Evolutionary conservation across 2,888 invertebrate species (phyloP), one percentile per base, ranked within the genome.

Genomic region (Plagodis pulveraria): DNA sequence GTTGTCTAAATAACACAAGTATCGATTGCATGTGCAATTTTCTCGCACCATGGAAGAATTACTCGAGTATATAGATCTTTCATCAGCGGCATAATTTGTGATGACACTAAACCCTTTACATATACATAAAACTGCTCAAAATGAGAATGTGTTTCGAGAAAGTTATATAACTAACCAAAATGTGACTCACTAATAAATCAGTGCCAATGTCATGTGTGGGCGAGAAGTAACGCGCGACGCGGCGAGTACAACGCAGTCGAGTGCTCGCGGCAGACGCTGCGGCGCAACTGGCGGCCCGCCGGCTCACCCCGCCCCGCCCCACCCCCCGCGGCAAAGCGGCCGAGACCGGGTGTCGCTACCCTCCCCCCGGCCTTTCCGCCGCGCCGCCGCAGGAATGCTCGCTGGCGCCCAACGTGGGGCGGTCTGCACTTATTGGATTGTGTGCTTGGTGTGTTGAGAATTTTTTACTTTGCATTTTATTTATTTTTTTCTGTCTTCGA

Each of bases 321-420:
- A 4, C 22, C 1, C 22, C 22, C 22, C 22, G 56, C 63, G 48
- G 61, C 63, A 68, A 56, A 12, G 42, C 6, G 12, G 5, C 12
- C 64, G 72, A 82, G 84, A 81, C 80, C 67, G 73, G 71, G 72
- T 60, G 78, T 50, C 77, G 66, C 22, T 22, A 22, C 62, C 69
- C 58, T 61, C 57, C 10, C 10, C 62, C 58, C 56, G 40, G 53
- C 60, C 57, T 61, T 4, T 22, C 52, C 58, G 69, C 70, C 77
- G 70, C 78, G 75, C 76, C 77, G 71, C 72, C 78, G 77, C 78
- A 78, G 70, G 71, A 64, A 34, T 47, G 69, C 71, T 70, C 70
- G 71, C 68, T 87, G 90, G 87, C 88, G 85, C 87, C 86, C 89
- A 83, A 76, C 83, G 70, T 72, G 87, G 84, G 78, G 67, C 78